A percentile compares a stretch with the other conserved stretches of the same genome.
Evolutionary conservation across 2,113 vertebrate genomes (phyloP).

Genomic region (Bubalus kerabau): DNA sequence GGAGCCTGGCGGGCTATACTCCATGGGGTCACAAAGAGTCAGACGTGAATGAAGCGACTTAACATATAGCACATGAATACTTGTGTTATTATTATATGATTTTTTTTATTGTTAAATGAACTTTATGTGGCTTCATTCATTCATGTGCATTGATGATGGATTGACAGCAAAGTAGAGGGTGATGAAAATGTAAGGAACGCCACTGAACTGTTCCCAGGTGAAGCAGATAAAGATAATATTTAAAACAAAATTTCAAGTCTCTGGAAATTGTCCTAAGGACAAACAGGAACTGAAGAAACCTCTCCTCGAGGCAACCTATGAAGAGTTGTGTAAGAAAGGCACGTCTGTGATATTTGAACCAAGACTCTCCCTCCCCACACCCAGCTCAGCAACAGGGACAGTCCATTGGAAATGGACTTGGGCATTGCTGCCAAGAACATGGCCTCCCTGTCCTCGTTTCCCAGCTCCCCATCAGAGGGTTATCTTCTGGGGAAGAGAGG

Average conservation of each 20-base stretch:
- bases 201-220: neutral
- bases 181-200: neutral
- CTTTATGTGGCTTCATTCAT: neutral
- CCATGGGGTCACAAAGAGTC: neutral
- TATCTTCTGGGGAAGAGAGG: neutral
- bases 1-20: fast-evolving
- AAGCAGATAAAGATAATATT: neutral
- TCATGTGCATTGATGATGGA: neutral
- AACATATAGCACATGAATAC: neutral
- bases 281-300: neutral
- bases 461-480: neutral
- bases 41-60: fast-evolving
- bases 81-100: neutral
- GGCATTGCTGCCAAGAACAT: neutral
- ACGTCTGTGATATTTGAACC: neutral
- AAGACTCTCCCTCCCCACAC: neutral
- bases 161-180: neutral
- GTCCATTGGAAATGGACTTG: neutral
- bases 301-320: neutral
- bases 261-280: neutral
- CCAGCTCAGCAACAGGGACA: neutral
- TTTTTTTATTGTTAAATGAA: neutral
- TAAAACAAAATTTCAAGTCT: neutral
- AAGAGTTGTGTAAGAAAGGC: neutral
- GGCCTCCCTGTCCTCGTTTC: too few relatives aligned